These are phyloP conservation scores for Lacanobia wlatinum DNA, from an alignment of 2,888 invertebrate genomes.

Conservation along the genomic window DNA sequence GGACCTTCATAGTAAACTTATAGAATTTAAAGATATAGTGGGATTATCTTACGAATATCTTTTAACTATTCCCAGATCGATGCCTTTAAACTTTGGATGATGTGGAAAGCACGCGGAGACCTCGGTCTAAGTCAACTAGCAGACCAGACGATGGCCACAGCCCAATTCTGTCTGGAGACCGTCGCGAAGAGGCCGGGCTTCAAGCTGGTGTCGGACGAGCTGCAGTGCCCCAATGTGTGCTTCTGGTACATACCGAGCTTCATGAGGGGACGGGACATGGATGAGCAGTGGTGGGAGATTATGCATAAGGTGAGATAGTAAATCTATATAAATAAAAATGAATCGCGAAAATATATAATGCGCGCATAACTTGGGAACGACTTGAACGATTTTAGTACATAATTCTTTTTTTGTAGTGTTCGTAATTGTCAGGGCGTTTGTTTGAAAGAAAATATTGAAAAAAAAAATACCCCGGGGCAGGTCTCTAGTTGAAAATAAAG, in stretches of 20 bases:
- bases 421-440: too few relatives aligned
- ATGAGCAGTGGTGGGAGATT: constrained; percentile 88
- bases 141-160: constrained; percentile 92
- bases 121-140: constrained; percentile 90
- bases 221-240: constrained; percentile 96
- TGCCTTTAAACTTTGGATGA: constrained; percentile 97
- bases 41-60: neutral
- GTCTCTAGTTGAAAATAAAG: too few relatives aligned
- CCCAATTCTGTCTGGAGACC: constrained; percentile 90
- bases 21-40: neutral
- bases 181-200: constrained; percentile 91
- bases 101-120: constrained; percentile 96
- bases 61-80: constrained; percentile 91
- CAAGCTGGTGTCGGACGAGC: constrained; percentile 89
- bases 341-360: too few relatives aligned
- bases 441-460: too few relatives aligned
- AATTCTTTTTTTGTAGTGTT: too few relatives aligned
- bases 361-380: too few relatives aligned
- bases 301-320: constrained; percentile 85
- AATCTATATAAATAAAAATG: too few relatives aligned
- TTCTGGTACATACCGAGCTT: constrained; percentile 95
- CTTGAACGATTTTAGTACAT: too few relatives aligned
- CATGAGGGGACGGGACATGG: constrained; percentile 84
- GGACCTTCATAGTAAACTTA: too few relatives aligned
- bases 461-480: too few relatives aligned